Evolutionary conservation across 2,797 vertebrate genomes (phyloP), one percentile per base, ranked within the genome.

Genomic region (Hipposideros larvatus): DNA sequence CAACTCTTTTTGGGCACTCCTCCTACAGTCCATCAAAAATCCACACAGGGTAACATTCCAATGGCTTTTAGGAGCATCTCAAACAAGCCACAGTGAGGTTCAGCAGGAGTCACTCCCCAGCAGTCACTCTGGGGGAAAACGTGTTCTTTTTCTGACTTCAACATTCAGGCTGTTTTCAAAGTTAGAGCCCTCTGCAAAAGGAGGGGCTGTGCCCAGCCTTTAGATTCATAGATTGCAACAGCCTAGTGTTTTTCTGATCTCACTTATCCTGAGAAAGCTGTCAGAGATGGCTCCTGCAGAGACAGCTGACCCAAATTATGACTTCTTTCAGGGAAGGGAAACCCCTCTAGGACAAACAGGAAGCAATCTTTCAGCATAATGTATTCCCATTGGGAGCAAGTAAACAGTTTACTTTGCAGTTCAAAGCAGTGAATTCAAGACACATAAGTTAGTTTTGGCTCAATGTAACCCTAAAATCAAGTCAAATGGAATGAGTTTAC

Each of bases 371-470:
- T 97, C 63, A 95, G 86, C 91, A 96, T 93, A 73, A 46, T 77
- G 91, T 41, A 77, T 63, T 90, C 37, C 77, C 0, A 43, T 34
- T 57, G 46, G 83, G 86, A 97, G 86, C 34, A 85, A 97, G 90
- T 83, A 96, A 96, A 91, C 73, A 89, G 57, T 97, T 80, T 85
- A 91, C 84, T 98, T 85, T 96, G 97, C 66, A 95, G 80, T 94
- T 86, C 92, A 95, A 92, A 88, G 85, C 75, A 88, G 43, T 92
- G 73, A 96, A 87, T 95, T 77, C 26, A 66, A 97, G 31, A 87
- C 53, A 83, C 41, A 70, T 41, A 92, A 92, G 55, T 90, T 92
- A 87, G 80, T 95, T 96, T 97, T 90, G 84, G 87, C 70, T 92
- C 2, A 91, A 7, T 59, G 59, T 71, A 77, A 92, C 93, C 46